These are phyloP conservation scores for Tetragonula carbonaria DNA, from an alignment of 2,888 invertebrate species.

Conservation along the genomic window DNA sequence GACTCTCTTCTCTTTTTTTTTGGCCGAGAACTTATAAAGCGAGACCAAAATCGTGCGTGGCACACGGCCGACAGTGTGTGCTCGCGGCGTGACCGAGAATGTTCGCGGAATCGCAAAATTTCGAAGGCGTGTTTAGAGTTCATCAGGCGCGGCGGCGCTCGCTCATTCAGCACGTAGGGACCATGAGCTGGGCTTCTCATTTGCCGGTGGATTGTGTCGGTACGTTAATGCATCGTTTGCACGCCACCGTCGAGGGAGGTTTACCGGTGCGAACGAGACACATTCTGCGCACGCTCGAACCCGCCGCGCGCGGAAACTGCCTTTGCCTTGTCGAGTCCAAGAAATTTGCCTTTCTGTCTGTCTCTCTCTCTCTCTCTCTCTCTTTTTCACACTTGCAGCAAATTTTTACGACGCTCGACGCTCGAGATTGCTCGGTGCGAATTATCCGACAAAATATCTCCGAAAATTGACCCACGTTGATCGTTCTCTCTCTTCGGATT, in stretches of 20 bases:
- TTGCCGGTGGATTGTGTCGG: constrained; percentile 81
- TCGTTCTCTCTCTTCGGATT: background rate
- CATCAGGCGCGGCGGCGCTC: constrained; percentile 77
- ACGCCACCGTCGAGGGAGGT: constrained; percentile 72
- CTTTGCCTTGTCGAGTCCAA: constrained; percentile 33
- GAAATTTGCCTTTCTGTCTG: background rate
- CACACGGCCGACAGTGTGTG: background rate
- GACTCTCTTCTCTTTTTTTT: background rate
- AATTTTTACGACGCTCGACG: background rate
- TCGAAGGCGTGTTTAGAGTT: constrained; percentile 80
- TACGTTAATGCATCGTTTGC: constrained; percentile 61
- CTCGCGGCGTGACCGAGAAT: constrained; percentile 60
- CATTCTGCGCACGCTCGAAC: constrained; percentile 68
- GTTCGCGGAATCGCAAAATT: constrained; percentile 80
- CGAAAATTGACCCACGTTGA: background rate
- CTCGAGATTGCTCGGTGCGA: background rate
- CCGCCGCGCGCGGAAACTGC: constrained; percentile 53
- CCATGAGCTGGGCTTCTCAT: constrained; percentile 76
- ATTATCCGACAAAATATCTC: background rate
- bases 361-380: too few species aligned
- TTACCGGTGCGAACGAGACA: constrained; percentile 79
- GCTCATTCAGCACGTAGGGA: constrained; percentile 77
- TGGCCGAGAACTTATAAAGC: too few species aligned
- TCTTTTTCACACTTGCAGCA: background rate
- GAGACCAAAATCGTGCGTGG: background rate